Base-by-base conservation (phyloP, 2,113 vertebrate genomes). In the Boulengeromyrus knoepffleri region DNA sequence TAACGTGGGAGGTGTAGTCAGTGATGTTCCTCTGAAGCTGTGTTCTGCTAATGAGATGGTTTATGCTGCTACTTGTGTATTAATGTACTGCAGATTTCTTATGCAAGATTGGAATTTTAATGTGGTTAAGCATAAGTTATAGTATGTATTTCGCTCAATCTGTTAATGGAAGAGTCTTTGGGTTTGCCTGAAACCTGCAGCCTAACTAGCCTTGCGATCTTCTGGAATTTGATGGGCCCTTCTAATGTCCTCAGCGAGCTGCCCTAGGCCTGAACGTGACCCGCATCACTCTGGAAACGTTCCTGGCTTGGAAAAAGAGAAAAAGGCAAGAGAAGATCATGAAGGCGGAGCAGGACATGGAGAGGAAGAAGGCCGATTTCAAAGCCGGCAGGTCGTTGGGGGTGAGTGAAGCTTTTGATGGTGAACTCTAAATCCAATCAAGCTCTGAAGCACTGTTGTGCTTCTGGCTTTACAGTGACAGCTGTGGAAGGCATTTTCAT, bases 281-380 rank as follows among this genome's bases (percentile, higher is more conserved):
- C 88, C 98, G 98, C 93, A 99, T 99, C 94, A 99, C 99, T 46
- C 95, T 99, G 96, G 99, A 99, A 92, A 98, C 97, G 87, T 99
- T 99, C 93, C 96, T 99, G 94, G 97, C 97, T 1, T 99, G 99
- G 99, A 99, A 99, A 93, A 99, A 97, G 95, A 97, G 97, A 93
- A 99, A 99, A 96, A 96, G 98, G 97, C 97, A 99, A 97, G 98
- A 99, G 91, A 99, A 98, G 93, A 96, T 98, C 80, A 95, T 96
- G 88, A 99, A 96, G 93, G 96, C 96, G 27, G 96, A 95, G 24
- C 96, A 98, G 94, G 98, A 99, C 92, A 96, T 99, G 97, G 99
- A 99, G 95, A 98, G 96, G 93, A 98, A 98, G 91, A 99, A 98
- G 95, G 98, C 99, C 0, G 99, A 99, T 90, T 99, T 99, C 89